Base-by-base conservation (phyloP, 2,113 vertebrate species). In the Petrocephalus zakoni region DNA sequence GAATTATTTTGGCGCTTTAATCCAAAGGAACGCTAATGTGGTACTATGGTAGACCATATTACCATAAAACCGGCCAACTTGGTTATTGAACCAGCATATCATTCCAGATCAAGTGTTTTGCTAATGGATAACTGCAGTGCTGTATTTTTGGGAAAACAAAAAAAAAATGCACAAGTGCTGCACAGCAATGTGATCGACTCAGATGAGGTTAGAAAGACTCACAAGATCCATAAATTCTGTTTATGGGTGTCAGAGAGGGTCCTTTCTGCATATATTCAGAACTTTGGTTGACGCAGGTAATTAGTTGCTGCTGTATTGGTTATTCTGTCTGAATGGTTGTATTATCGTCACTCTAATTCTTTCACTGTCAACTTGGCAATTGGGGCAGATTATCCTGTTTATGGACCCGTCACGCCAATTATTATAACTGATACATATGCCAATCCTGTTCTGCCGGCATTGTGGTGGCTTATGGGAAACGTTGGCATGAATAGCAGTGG, bases 401-500 rank as follows among this genome's bases (percentile, higher is more conserved):
- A 51, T 84, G 21, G 82, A 15, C n/a, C n/a, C 46, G 82, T 85
- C n/a, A 85, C 49, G 5, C 82, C 72, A 78, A 78, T 78, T 78
- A 78, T 37, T 78, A 78, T 13, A 78, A 29, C 72, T 78, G 17
- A 78, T 78, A 78, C 72, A 78, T 17, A 42, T 78, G 72, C 49
- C 82, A 49, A 19, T 85, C 46, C 82, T 52, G 82, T 84, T 84
- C 81, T 46, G 22, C 42, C 22, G 42, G 42, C 46, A 84, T 46
- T 85, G 46, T 85, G 11, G 46, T 85, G 15, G 46, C 51, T 85
- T 85, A 85, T 85, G 82, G 82, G 82, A 85, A 85, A 85, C 47
- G 51, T 22, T 52, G 9, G 22, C 47, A 51, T 49, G 82, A 85
- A 85, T 85, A 49, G 49, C 46, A 22, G 46, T 21, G 72, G 34